Percentiles rank a stretch among this genome's conserved stretches.
phyloP scores from a whole-genome alignment of 2,888 invertebrate species.

The Amiota mariae region DNA sequence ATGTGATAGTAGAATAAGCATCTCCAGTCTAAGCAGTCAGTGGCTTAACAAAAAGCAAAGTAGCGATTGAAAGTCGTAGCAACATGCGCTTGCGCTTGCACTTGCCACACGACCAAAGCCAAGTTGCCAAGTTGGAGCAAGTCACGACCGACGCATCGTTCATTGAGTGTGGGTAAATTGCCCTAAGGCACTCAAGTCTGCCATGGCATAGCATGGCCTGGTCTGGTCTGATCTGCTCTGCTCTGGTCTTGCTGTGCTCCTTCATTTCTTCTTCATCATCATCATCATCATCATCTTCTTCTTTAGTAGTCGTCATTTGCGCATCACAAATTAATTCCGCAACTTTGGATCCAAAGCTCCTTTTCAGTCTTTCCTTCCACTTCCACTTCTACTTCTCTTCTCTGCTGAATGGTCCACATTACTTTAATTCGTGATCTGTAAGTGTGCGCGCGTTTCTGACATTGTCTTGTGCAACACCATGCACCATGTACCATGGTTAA shows the following conservation, averaged over 20 bases:
- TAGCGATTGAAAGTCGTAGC: not conserved
- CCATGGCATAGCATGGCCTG: not conserved
- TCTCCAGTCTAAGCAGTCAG: too few species aligned
- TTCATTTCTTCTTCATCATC: too few species aligned
- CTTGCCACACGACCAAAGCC: conserved; percentile 60
- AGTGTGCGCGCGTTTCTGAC: conserved; percentile 37
- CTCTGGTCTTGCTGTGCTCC: too few species aligned
- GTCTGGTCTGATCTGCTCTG: too few species aligned
- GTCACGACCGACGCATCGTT: conserved; percentile 34
- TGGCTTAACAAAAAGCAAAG: conserved; percentile 27
- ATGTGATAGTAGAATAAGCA: conserved; percentile 34
- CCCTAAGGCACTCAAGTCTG: conserved; percentile 45
- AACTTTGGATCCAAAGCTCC: conserved; percentile 7
- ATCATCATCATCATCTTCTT: too few species aligned
- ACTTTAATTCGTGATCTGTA: conserved; percentile 38
- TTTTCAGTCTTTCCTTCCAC: too few species aligned
- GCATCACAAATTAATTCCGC: conserved; percentile 65
- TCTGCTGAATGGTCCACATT: not conserved
- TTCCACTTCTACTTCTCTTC: not conserved
- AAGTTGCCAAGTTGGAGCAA: conserved; percentile 25
- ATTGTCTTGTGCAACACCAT: not conserved
- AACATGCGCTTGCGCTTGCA: conserved; percentile 36
- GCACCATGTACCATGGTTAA: conserved; percentile 1
- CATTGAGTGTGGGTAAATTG: conserved; percentile 52
- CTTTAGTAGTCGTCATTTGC: conserved; percentile 47